Conservation (phyloP, 2,113 vertebrate genomes). For the Thamnophis sirtalis region DNA sequence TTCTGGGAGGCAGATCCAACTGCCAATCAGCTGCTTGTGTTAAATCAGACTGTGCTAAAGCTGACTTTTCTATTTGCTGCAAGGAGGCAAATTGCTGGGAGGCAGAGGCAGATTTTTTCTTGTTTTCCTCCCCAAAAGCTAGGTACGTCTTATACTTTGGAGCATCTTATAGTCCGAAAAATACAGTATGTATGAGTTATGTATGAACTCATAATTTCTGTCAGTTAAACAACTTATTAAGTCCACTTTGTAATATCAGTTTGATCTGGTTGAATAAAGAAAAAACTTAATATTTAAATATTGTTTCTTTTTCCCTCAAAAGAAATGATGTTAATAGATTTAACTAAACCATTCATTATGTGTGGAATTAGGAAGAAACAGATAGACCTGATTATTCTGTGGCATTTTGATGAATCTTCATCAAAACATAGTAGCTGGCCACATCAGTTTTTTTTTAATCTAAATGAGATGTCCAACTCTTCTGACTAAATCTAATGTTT, state of each 20-base stretch:
- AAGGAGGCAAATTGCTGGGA: too few relatives aligned
- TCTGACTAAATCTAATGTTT: not conserved
- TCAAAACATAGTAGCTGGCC: not conserved
- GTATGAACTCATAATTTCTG: not conserved
- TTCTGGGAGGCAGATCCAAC: too few relatives aligned
- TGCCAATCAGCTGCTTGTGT: too few relatives aligned
- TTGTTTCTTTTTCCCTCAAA: not conserved
- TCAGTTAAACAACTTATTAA: not conserved
- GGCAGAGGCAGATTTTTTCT: too few relatives aligned
- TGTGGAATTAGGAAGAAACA: not conserved
- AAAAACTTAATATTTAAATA: not conserved
- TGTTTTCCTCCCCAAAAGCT: too few relatives aligned
- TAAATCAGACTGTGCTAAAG: too few relatives aligned
- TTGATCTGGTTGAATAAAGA: not conserved
- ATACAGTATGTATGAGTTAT: not conserved
- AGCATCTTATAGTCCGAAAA: too few relatives aligned
- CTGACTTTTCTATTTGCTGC: too few relatives aligned
- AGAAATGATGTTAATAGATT: too few relatives aligned
- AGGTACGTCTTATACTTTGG: too few relatives aligned
- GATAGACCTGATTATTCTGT: not conserved
- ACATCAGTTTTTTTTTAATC: not conserved
- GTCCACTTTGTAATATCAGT: not conserved
- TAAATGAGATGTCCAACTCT: not conserved
- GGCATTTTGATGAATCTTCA: not conserved
- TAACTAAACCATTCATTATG: not conserved